These are phyloP conservation scores for Eledona agricola DNA, from an alignment of 2,888 invertebrate species.

Conservation along the genomic window DNA sequence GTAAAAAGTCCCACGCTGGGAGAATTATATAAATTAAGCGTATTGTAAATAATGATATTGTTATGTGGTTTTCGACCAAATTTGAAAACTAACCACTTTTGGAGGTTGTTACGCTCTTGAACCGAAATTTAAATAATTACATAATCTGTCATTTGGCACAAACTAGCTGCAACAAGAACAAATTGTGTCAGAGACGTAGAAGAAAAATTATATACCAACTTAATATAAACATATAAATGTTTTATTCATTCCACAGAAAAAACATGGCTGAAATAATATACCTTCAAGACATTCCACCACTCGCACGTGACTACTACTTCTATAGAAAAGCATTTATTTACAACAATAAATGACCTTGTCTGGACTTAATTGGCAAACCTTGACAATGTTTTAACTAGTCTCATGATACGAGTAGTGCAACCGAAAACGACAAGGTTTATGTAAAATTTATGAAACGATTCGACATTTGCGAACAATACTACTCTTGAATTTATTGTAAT, in stretches of 20 bases:
- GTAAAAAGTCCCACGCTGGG: constrained; percentile 22
- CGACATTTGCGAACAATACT: constrained; percentile 22
- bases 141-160: no score
- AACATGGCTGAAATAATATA: constrained; percentile 1
- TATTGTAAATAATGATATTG: constrained; percentile 5
- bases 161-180: no score
- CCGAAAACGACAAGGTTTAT: constrained; percentile 13
- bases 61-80: no score
- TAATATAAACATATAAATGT: constrained; percentile 10
- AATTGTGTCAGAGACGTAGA: no score
- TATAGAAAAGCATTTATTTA: constrained; percentile 12
- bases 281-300: constrained; percentile 7
- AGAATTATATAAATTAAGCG: constrained; percentile 16
- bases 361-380: constrained; percentile 25
- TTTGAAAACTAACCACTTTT: no score
- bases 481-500: neutral
- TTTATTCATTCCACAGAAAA: constrained; percentile 7
- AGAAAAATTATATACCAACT: no score
- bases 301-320: constrained; percentile 2
- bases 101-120: no score
- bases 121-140: no score
- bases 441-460: constrained; percentile 18
- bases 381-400: constrained; percentile 27
- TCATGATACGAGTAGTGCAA: constrained; percentile 5
- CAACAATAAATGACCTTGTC: constrained; percentile 27